Evolutionary conservation across 2,113 vertebrate genomes (phyloP).

Genomic region (Channa argus): DNA sequence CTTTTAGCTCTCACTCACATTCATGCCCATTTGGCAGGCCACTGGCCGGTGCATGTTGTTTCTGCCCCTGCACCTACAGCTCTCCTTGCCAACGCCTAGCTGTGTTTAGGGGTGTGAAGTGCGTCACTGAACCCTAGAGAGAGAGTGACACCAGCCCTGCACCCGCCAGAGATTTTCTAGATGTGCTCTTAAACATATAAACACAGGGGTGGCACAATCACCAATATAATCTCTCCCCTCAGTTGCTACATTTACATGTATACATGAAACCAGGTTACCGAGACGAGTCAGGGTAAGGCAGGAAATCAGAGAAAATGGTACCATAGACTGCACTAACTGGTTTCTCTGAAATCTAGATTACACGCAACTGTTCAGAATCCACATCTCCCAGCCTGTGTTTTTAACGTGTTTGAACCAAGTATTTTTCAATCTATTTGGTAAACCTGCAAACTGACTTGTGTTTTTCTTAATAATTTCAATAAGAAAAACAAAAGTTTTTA

Average conservation of each 20-base stretch:
- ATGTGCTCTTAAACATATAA: constrained; percentile 22
- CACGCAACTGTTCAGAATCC: constrained; percentile 25
- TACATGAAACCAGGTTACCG: constrained; percentile 38
- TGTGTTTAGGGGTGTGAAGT: constrained; percentile 61
- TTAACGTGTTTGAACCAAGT: not conserved
- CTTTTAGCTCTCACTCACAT: constrained; percentile 34
- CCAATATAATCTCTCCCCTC: not conserved
- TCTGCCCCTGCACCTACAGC: constrained; percentile 13
- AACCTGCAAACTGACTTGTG: too few relatives aligned
- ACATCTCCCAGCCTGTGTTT: not conserved
- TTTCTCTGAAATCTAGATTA: constrained; percentile 40
- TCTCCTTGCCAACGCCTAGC: constrained; percentile 37
- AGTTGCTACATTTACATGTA: constrained; percentile 7
- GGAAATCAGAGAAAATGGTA: constrained; percentile 38
- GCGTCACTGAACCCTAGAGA: constrained; percentile 58
- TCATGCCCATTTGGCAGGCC: constrained; percentile 36
- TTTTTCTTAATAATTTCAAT: too few relatives aligned
- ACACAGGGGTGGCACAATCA: not conserved
- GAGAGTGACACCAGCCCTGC: constrained; percentile 22
- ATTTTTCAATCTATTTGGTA: not conserved
- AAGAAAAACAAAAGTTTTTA: too few relatives aligned
- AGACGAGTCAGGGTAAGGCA: constrained; percentile 38
- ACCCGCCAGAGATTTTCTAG: constrained; percentile 20
- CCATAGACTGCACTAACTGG: constrained; percentile 36
- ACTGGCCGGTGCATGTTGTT: constrained; percentile 21